Percentiles rank a stretch among this genome's conserved stretches.
Conservation (phyloP, 2,113 vertebrate species). For the Nothocercus nigrocapillus region DNA sequence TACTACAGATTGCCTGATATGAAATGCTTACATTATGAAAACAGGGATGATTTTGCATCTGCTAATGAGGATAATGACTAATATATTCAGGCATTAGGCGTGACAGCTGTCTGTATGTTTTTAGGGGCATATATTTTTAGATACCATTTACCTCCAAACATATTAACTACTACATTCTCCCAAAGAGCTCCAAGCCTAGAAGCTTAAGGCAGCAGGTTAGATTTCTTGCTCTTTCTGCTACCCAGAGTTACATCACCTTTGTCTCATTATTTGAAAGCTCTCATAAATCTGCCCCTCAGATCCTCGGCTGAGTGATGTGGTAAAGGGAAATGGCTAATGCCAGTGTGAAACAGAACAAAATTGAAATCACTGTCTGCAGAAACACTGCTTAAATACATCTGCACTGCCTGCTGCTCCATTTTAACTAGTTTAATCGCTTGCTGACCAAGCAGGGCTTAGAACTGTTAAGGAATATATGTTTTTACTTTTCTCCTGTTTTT, state of each 20-base stretch:
- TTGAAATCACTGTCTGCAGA: constrained; percentile 4
- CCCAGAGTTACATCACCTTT: constrained; percentile 62
- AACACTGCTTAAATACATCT: neutral
- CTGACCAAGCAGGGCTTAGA: constrained; percentile 48
- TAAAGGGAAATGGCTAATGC: constrained; percentile 62
- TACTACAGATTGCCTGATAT: constrained; percentile 68
- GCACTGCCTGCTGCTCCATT: constrained; percentile 9
- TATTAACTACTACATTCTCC: constrained; percentile 71
- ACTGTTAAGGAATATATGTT: constrained; percentile 3
- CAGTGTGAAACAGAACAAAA: constrained; percentile 63
- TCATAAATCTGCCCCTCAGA: constrained; percentile 69
- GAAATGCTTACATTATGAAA: constrained; percentile 76
- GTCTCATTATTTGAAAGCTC: constrained; percentile 65
- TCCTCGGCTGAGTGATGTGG: constrained; percentile 52
- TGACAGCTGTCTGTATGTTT: constrained; percentile 82
- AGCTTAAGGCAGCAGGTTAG: constrained; percentile 52
- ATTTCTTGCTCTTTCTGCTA: constrained; percentile 65
- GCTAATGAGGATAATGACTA: constrained; percentile 80
- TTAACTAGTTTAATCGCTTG: constrained; percentile 50
- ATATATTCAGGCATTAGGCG: constrained; percentile 75
- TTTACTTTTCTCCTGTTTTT: constrained; percentile 28
- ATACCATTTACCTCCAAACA: constrained; percentile 68
- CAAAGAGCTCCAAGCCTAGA: constrained; percentile 49
- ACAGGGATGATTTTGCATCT: constrained; percentile 70
- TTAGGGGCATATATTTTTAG: constrained; percentile 79